phyloP scores from a whole-genome alignment of 37 sponge, comb jelly and placozoan species.

The Halichondria panicea region DNA sequence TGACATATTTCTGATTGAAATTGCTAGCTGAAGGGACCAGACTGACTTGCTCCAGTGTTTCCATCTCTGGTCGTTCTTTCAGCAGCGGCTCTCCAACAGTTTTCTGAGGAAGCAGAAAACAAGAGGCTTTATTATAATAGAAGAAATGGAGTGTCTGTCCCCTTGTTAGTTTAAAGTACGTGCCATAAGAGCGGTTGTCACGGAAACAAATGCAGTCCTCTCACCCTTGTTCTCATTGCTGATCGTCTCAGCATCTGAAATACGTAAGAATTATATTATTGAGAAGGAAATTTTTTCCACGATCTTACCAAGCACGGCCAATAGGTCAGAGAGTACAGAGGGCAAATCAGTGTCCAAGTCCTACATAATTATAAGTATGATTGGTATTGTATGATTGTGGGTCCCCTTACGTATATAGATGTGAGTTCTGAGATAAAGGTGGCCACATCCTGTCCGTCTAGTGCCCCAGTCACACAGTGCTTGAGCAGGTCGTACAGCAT shows the following conservation, averaged over 20 bases:
- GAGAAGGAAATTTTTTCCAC: background rate
- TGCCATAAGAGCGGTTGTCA: constrained; percentile 46
- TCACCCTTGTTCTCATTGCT: constrained; percentile 44
- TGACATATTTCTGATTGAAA: constrained; percentile 91
- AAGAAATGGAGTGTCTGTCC: too few species aligned
- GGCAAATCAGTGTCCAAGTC: too few species aligned
- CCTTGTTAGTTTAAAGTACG: too few species aligned
- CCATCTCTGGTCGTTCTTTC: constrained; percentile 91
- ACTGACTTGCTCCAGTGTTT: constrained; percentile 76
- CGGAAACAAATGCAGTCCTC: constrained; percentile 22
- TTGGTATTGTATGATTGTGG: too few species aligned
- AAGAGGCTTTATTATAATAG: too few species aligned
- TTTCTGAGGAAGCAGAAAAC: constrained; percentile 27
- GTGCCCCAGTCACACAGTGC: constrained; percentile 16
- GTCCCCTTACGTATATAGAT: constrained; percentile 22
- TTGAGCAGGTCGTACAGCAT: constrained; percentile 59
- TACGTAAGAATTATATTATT: background rate
- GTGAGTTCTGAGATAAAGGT: constrained; percentile 43
- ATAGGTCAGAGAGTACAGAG: too few species aligned
- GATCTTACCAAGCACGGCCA: constrained; percentile 52
- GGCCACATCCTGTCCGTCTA: constrained; percentile 57
- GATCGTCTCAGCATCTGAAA: constrained; percentile 62
- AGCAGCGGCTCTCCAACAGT: constrained; percentile 67
- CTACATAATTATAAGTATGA: too few species aligned
- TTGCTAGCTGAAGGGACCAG: constrained; percentile 73